phyloP scores from a whole-genome alignment of 2,888 invertebrate species.

The Tromatobia lineatoria region DNA sequence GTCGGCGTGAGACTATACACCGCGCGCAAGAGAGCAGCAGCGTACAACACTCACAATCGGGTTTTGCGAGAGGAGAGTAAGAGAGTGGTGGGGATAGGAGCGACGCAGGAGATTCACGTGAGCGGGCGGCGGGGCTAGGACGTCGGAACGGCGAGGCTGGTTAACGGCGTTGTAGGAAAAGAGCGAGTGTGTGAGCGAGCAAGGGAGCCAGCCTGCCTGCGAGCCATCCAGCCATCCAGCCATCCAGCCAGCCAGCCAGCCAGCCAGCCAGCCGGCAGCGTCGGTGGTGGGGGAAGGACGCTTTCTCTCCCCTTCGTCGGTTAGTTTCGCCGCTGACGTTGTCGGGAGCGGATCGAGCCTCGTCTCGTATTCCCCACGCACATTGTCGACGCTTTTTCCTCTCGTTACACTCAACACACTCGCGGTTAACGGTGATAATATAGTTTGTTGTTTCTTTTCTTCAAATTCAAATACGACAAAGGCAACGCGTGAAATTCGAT shows the following conservation, averaged over 20 bases:
- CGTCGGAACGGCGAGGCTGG: slow-evolving; percentile 28
- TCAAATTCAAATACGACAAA: neutral
- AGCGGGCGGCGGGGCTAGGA: slow-evolving; percentile 37
- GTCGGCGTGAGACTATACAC: slow-evolving; percentile 44
- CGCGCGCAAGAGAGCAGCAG: slow-evolving; percentile 65
- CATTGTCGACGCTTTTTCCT: slow-evolving; percentile 56
- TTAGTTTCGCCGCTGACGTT: slow-evolving; percentile 82
- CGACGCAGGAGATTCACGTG: slow-evolving; percentile 60
- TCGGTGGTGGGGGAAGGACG: slow-evolving; percentile 75
- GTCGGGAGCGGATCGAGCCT: slow-evolving; percentile 76
- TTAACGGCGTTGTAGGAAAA: slow-evolving; percentile 45
- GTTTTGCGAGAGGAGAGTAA: slow-evolving; percentile 61
- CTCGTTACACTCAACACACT: slow-evolving; percentile 45
- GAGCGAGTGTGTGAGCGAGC: slow-evolving; percentile 59
- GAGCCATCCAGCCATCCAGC: slow-evolving; percentile 5
- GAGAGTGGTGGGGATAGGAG: slow-evolving; percentile 24
- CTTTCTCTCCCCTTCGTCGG: slow-evolving; percentile 76
- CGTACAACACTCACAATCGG: slow-evolving; percentile 66
- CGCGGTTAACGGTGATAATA: neutral
- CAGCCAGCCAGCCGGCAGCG: slow-evolving; percentile 55
- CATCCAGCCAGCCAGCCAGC: slow-evolving; percentile 58
- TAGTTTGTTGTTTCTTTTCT: neutral
- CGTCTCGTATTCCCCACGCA: slow-evolving; percentile 65
- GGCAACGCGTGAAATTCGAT: neutral
- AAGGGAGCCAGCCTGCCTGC: slow-evolving; percentile 55